Base-by-base conservation (phyloP, 1,140 invertebrate genomes). In the Philotrypesis tridentata region DNA sequence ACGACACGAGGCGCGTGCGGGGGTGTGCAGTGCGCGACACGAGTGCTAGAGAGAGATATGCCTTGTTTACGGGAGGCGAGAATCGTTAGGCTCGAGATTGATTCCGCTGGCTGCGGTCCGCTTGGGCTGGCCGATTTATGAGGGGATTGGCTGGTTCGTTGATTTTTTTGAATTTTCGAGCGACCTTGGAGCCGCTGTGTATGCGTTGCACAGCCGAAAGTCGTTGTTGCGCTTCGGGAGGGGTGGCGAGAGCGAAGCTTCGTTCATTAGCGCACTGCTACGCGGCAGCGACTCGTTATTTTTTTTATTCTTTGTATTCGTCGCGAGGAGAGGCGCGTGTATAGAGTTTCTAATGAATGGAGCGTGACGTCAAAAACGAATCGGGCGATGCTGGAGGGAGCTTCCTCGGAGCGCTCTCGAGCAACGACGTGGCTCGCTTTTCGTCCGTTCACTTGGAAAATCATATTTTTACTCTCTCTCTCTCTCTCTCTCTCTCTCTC, bases 281-380 rank as follows among this genome's bases (percentile, higher is more conserved):
- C n/a, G n/a, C n/a, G n/a, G 17, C 43, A 17, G 48, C 17, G 48
- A 6, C 21, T 55, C 48, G 48, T 55, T 55, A n/a, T 55, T 55
- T 37, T 55, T n/a, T 21, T n/a, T 21, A 17, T 17, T 68, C 25
- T 68, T n/a, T n/a, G n/a, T 31, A 31, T 31, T 31, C 29, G 21
- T 31, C 27, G 29, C 17, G 17, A 0, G 11, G 29, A 27, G 23
- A 11, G n/a, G n/a, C n/a, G n/a, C n/a, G 17, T 29, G 21, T 31
- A 68, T 8, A 31, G 31, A 33, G 25, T 68, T 68, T 33, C 29
- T 68, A 31, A 68, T 68, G 67, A 68, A 68, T 68, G 67, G 21
- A 68, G 67, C 67, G 17, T 68, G 67, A 68, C 67, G 67, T 68
- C 67, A 68, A 68, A 33, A 14, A 31, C 33, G 31, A 68, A 68